Conservation (phyloP, 2,888 invertebrate genomes). For the Polyploca ridens region DNA sequence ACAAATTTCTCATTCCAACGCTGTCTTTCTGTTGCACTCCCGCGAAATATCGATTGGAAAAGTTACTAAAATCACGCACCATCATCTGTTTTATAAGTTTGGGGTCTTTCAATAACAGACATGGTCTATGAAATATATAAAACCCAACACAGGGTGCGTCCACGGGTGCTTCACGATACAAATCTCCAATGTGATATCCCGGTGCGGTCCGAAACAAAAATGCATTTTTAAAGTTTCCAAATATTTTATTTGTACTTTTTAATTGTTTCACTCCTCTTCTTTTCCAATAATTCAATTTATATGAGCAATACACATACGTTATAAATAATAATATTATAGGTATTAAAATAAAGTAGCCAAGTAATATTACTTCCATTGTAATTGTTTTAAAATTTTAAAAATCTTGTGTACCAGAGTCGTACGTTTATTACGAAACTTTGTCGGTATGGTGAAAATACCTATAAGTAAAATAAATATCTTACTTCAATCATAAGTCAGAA, state of each 20-base stretch:
- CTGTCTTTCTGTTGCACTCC: constrained; percentile 38
- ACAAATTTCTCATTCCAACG: constrained; percentile 40
- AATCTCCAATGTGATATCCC: constrained; percentile 35
- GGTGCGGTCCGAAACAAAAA: constrained; percentile 38
- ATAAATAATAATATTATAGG: neutral
- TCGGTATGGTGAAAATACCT: no score
- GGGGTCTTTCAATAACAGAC: constrained; percentile 38
- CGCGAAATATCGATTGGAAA: constrained; percentile 37
- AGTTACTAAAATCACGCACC: constrained; percentile 34
- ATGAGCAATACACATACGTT: constrained; percentile 21
- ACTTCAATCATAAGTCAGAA: no score
- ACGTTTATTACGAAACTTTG: no score
- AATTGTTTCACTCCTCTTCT: constrained; percentile 29
- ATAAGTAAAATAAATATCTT: no score
- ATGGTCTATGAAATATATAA: constrained; percentile 43
- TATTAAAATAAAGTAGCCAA: neutral
- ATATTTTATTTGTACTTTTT: constrained; percentile 26
- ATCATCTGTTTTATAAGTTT: constrained; percentile 39
- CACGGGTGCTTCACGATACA: constrained; percentile 25
- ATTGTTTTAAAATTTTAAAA: no score
- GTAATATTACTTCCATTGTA: neutral
- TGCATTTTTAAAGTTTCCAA: constrained; percentile 41
- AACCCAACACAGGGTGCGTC: constrained; percentile 35
- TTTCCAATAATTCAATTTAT: constrained; percentile 31
- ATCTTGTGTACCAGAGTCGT: no score